phyloP scores from a whole-genome alignment of 2,888 invertebrate genomes.

The Polydesmus complanatus region DNA sequence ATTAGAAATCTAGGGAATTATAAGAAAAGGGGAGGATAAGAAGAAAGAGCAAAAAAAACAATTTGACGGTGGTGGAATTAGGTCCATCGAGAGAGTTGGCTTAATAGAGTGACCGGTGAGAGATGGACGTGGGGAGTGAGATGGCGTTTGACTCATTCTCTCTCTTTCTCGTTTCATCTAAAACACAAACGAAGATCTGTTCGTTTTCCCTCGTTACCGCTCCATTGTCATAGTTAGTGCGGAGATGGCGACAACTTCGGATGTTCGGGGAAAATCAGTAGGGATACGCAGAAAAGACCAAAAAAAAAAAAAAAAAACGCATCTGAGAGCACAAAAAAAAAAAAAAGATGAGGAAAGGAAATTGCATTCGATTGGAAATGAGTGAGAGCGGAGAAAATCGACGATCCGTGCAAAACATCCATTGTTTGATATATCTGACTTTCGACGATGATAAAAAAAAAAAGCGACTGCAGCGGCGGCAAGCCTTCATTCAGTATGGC shows the following conservation, averaged over 20 bases:
- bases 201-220: background rate
- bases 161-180: background rate
- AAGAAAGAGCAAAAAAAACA: background rate
- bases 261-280: background rate
- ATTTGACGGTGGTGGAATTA: background rate
- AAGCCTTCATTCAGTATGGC: no score
- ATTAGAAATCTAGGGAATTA: no score
- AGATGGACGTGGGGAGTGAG: no score
- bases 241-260: background rate
- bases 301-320: background rate
- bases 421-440: background rate
- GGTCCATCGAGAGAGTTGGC: background rate
- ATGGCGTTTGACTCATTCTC: no score
- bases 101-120: background rate
- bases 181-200: background rate
- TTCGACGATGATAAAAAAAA: background rate
- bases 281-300: background rate
- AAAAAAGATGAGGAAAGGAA: background rate
- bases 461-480: no score
- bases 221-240: background rate
- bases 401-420: background rate
- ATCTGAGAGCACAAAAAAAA: background rate
- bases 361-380: background rate
- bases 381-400: background rate
- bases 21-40: background rate